A percentile compares a stretch with the other conserved stretches of the same genome.
phyloP scores from a whole-genome alignment of 2,888 invertebrate genomes.

The Ennomos erosarius region DNA sequence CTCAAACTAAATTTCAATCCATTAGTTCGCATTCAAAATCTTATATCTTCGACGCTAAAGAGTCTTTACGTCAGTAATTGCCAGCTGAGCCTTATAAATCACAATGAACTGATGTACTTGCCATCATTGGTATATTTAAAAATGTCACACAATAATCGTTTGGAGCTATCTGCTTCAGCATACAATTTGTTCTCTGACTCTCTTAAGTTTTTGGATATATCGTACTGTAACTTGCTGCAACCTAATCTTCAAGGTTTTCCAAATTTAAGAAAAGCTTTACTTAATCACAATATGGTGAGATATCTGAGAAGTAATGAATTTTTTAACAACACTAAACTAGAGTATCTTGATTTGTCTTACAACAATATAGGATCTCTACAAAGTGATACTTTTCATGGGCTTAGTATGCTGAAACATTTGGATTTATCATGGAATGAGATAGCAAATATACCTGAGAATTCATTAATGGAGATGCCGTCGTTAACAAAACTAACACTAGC shows the following conservation, averaged over 20 bases:
- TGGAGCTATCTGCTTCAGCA: conserved; percentile 73
- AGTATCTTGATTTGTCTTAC: conserved; percentile 87
- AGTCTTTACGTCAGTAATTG: conserved; percentile 86
- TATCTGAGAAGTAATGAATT: conserved; percentile 86
- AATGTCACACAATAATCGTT: conserved; percentile 86
- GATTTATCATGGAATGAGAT: conserved; percentile 90
- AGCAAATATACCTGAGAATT: conserved; percentile 83
- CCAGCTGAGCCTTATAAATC: conserved; percentile 77
- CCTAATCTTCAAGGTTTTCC: conserved; percentile 87
- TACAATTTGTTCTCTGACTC: conserved; percentile 78
- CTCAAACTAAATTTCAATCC: conserved; percentile 84
- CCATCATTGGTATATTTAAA: conserved; percentile 85
- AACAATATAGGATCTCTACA: conserved; percentile 87
- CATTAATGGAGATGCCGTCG: conserved; percentile 86
- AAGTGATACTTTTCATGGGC: conserved; percentile 85
- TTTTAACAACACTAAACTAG: conserved; percentile 85
- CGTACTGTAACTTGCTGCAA: conserved; percentile 86
- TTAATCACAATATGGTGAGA: conserved; percentile 88
- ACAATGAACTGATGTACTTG: conserved; percentile 83
- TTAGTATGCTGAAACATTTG: conserved; percentile 84
- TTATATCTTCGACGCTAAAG: conserved; percentile 80
- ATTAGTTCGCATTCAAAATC: conserved; percentile 68
- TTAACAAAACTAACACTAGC: conserved; percentile 87
- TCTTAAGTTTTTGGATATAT: conserved; percentile 85
- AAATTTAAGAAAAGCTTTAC: conserved; percentile 82